Percentiles rank a stretch among this genome's conserved stretches.
Evolutionary conservation across 2,888 invertebrate species (phyloP).

Genomic region (Holacanthella duospinosa): DNA sequence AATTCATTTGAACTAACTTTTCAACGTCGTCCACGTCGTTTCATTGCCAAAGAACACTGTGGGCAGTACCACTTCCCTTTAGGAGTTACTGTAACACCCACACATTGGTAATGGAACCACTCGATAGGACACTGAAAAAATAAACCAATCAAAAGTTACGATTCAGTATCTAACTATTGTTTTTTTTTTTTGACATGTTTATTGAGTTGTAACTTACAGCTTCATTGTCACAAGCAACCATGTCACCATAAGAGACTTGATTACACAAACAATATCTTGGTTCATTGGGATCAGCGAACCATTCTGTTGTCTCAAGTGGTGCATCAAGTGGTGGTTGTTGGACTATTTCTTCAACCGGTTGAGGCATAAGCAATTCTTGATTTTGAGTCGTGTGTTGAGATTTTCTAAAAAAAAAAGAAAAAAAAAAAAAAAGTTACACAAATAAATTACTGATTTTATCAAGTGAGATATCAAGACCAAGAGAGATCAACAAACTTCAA

Average conservation of each 20-base stretch:
- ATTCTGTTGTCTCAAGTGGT: slow-evolving; percentile 48
- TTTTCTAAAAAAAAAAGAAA: slow-evolving; percentile 17
- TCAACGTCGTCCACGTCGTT: slow-evolving; percentile 58
- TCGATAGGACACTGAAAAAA: slow-evolving; percentile 81
- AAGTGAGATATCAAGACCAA: neutral
- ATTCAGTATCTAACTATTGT: no score
- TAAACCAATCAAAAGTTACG: slow-evolving; percentile 19
- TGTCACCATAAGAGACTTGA: slow-evolving; percentile 93
- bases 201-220: no score
- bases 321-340: slow-evolving; percentile 51
- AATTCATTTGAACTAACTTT: slow-evolving; percentile 12
- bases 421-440: no score
- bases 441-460: neutral
- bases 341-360: slow-evolving; percentile 42
- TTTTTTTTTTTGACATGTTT: no score
- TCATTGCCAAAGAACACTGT: slow-evolving; percentile 79
- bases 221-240: slow-evolving; percentile 98
- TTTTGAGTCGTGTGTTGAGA: slow-evolving; percentile 35
- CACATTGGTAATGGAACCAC: slow-evolving; percentile 99
- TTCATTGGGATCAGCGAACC: slow-evolving; percentile 92
- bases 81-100: slow-evolving; percentile 88
- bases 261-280: slow-evolving; percentile 93
- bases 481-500: no score
- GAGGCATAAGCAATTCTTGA: slow-evolving; percentile 26
- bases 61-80: slow-evolving; percentile 99